Conservation (phyloP, 2,797 vertebrate genomes). For the Lophotriccus pileatus region DNA sequence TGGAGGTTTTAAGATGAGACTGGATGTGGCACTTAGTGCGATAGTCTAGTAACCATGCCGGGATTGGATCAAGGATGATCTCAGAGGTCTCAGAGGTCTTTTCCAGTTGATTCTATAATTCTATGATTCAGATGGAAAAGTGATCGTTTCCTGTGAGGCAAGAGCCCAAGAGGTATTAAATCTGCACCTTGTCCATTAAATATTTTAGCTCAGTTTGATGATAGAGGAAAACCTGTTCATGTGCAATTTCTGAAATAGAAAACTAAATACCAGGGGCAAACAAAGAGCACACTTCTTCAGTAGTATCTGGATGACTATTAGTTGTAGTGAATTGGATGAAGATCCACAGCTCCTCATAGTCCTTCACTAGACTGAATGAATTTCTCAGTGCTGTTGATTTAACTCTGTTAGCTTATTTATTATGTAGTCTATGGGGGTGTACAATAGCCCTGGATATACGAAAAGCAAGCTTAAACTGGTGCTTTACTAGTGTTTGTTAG, state of each 20-base stretch:
- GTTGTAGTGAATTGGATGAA: neutral
- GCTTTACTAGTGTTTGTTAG: neutral
- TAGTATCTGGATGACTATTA: neutral
- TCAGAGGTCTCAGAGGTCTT: too few relatives aligned
- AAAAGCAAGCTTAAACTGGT: neutral
- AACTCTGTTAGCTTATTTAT: neutral
- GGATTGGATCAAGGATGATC: too few relatives aligned
- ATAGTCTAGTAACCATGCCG: too few relatives aligned
- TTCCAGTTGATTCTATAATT: too few relatives aligned
- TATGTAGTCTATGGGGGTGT: neutral
- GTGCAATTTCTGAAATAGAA: neutral
- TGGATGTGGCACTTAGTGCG: too few relatives aligned
- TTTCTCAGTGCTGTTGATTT: neutral
- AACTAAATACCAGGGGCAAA: neutral
- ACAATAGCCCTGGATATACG: neutral
- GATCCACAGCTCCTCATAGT: neutral
- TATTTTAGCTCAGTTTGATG: neutral
- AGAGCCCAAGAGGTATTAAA: neutral
- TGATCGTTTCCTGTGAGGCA: neutral
- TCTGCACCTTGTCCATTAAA: neutral
- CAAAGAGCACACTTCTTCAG: neutral
- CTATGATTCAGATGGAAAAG: neutral
- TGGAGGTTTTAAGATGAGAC: too few relatives aligned
- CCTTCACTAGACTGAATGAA: neutral
- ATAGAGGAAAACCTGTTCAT: rapidly evolving